Base-by-base conservation (phyloP, 2,797 vertebrate genomes). In the Acropternis orthonyx region DNA sequence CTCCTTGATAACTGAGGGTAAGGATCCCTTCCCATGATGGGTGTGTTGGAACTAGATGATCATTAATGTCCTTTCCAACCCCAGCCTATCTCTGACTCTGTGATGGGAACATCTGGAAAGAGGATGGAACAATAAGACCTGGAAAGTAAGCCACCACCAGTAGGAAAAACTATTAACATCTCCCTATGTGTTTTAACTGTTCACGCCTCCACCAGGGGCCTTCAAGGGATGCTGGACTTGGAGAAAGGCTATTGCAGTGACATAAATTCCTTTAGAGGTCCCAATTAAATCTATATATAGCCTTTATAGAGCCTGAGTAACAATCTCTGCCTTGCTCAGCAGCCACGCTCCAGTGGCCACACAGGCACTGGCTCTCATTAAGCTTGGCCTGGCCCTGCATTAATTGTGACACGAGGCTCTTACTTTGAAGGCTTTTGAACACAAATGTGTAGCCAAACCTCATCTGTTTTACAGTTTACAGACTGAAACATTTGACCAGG, bases 281-380 rank as follows among this genome's bases (percentile, higher is more conserved):
- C 97, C 91, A 96, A 96, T 97, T 97, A 97, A 96, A 95, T 95
- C 85, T 93, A 90, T 90, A 83, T 92, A 72, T 92, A 93, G 43
- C 68, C 21, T 91, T 95, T 74, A 36, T 44, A 75, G 67, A 93
- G 67, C 61, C 48, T 56, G 34, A 54, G 37, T 95, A 96, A 92
- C 3, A 7, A 80, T 32, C 71, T 80, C 49, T 32, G 14, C 44
- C 76, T 82, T 61, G 48, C 93, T 93, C 21, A 2, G 88, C 90
- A 52, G 87, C 74, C 87, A 85, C 12, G 74, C 91, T 92, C 85
- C 94, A 83, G 46, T 85, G 88, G 87, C 66, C 79, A 63, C 81
- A 34, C 22, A 91, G 82, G 46, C 85, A 37, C 78, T 0, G 1
- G 67, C 49, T 59, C 77, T 94, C 95, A 90, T 96, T 96, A 96